Evolutionary conservation across 2,113 vertebrate genomes (phyloP).

Genomic region (Rhynchopsitta pachyrhyncha): DNA sequence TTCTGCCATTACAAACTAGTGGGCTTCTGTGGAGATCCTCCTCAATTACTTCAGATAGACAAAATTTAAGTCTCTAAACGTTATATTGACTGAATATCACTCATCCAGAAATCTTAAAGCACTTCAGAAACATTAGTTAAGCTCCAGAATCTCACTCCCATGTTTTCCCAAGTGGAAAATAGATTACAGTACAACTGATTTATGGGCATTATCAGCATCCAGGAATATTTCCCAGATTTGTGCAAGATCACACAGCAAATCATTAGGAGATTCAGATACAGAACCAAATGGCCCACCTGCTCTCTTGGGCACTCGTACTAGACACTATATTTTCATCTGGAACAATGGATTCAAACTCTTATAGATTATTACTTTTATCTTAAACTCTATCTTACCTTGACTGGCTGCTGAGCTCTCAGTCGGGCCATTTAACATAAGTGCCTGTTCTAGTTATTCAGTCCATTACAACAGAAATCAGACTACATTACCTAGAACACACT

Average conservation of each 20-base stretch:
- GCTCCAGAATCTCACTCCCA: neutral
- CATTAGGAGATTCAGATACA: neutral
- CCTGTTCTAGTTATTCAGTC: conserved; percentile 39
- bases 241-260: neutral
- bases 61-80: neutral
- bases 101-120: neutral
- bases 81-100: neutral
- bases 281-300: neutral
- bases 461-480: conserved; percentile 59
- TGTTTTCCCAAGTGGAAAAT: neutral
- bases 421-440: conserved; percentile 32
- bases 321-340: neutral
- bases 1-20: neutral
- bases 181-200: neutral
- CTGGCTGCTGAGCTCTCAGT: neutral
- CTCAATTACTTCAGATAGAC: neutral
- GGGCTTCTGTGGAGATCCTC: neutral
- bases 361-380: conserved; percentile 11
- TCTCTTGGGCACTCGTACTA: neutral
- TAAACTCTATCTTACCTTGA: neutral
- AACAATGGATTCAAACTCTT: neutral
- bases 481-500: conserved; percentile 56
- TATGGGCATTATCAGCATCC: neutral
- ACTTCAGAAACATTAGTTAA: neutral
- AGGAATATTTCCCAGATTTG: neutral